phyloP scores from a whole-genome alignment of 1,140 invertebrate genomes.

The Popillia japonica region DNA sequence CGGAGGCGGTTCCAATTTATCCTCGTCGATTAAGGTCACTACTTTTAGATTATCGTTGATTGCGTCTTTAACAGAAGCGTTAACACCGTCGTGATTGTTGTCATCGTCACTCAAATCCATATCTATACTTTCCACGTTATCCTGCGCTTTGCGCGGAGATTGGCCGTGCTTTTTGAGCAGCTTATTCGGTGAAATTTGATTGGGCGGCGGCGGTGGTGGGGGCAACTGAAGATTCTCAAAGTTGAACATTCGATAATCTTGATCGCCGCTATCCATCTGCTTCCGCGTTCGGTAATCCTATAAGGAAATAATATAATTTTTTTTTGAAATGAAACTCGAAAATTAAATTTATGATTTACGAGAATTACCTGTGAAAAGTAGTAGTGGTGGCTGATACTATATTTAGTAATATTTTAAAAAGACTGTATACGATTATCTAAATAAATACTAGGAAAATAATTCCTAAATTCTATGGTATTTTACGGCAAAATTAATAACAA shows the following conservation, averaged over 20 bases:
- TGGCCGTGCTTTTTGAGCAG: conserved; percentile 61
- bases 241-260: conserved; percentile 55
- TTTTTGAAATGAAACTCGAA: no score
- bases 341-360: no score
- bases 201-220: conserved; percentile 55
- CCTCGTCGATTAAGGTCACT: conserved; percentile 17
- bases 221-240: conserved; percentile 52
- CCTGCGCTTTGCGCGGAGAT: conserved; percentile 59
- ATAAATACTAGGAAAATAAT: no score
- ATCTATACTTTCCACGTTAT: conserved; percentile 73
- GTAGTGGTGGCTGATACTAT: no score
- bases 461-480: no score
- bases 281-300: conserved; percentile 47
- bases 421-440: no score
- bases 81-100: conserved; percentile 49
- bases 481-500: no score
- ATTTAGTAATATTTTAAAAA: no score
- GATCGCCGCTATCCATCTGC: conserved; percentile 43
- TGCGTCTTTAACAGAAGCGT: neutral
- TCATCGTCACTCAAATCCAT: conserved; percentile 81
- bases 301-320: neutral
- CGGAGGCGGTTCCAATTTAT: conserved; percentile 54
- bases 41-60: conserved; percentile 38
- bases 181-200: conserved; percentile 47
- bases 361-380: no score